A percentile compares a stretch with the other conserved stretches of the same genome.
Evolutionary conservation across 37 sponge, comb jelly and placozoan genomes (phyloP).

Genomic region (Cladorhizidae sp.): DNA sequence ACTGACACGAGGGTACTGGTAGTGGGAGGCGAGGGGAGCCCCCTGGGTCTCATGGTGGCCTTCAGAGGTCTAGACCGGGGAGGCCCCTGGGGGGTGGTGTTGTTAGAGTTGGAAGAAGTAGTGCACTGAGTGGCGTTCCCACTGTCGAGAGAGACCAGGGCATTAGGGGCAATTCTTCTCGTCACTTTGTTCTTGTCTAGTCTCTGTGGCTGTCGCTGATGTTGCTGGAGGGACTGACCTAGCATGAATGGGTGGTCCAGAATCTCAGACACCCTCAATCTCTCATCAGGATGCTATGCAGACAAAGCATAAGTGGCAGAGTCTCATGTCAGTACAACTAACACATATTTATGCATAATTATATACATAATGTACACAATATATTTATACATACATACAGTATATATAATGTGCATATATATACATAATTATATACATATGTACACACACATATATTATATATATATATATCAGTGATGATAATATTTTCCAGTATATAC

Average conservation of each 20-base stretch:
- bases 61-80: constrained; percentile 32
- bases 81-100: not conserved
- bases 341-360: too few species aligned
- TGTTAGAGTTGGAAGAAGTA: constrained; percentile 27
- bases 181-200: not conserved
- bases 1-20: constrained; percentile 5
- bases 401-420: too few species aligned
- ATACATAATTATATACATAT: too few species aligned
- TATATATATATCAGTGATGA: not conserved
- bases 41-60: constrained; percentile 56
- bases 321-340: too few species aligned
- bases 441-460: too few species aligned
- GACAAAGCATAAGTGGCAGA: not conserved
- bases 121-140: constrained; percentile 57
- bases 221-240: not conserved
- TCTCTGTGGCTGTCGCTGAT: not conserved
- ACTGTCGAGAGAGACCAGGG: constrained; percentile 72
- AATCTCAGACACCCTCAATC: constrained; percentile 67
- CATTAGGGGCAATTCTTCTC: not conserved
- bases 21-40: not conserved
- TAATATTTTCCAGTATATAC: constrained; percentile 8
- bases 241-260: constrained; percentile 70
- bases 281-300: constrained; percentile 64
- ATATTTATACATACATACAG: too few species aligned
- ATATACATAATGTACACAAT: too few species aligned